Evolutionary conservation across 1,140 invertebrate genomes (phyloP).

Genomic region (Gerris buenoi): DNA sequence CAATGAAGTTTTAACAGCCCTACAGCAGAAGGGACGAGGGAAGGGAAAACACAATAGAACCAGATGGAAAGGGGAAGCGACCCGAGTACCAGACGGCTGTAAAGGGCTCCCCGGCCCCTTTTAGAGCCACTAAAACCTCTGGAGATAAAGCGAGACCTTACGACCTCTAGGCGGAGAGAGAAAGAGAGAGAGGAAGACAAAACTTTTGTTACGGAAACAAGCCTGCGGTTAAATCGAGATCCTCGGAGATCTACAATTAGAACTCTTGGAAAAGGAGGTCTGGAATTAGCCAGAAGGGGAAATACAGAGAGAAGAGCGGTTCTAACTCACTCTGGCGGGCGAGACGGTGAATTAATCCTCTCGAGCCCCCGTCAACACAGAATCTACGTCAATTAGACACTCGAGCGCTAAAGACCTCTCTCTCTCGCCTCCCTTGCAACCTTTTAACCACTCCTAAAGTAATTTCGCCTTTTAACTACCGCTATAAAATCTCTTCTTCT

Average conservation of each 20-base stretch:
- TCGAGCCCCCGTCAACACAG: background rate
- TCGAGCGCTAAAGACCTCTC: background rate
- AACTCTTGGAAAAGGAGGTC: background rate
- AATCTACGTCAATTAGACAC: background rate
- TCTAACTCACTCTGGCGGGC: background rate
- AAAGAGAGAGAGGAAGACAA: background rate
- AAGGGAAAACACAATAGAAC: background rate
- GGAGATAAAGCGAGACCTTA: background rate
- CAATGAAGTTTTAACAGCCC: conserved; percentile 1
- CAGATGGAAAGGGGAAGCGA: background rate
- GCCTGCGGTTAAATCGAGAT: background rate
- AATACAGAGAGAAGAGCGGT: background rate
- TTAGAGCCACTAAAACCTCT: conserved; percentile 3
- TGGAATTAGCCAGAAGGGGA: background rate
- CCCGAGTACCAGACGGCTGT: background rate
- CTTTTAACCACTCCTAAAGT: background rate
- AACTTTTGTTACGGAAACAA: background rate
- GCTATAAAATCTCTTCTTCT: background rate
- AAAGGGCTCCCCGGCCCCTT: background rate
- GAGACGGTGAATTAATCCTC: background rate
- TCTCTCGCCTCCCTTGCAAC: background rate
- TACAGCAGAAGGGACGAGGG: background rate
- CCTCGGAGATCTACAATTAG: background rate
- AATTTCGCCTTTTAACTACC: background rate
- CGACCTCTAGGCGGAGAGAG: too few species aligned